Conservation (phyloP, 2,888 invertebrate species). For the Agriopis leucophaearia region DNA sequence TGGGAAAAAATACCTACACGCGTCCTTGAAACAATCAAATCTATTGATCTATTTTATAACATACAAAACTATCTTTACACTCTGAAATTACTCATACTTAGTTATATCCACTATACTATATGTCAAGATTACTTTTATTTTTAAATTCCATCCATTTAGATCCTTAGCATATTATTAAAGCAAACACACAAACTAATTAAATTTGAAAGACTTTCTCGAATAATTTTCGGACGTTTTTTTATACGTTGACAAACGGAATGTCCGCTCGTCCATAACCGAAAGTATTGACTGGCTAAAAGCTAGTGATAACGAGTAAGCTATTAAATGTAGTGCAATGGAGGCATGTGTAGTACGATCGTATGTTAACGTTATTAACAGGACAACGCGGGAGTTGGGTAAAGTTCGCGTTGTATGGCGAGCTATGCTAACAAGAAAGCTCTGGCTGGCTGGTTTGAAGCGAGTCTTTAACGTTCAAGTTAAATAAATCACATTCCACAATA, state of each 20-base stretch:
- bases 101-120: background rate
- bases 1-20: constrained; percentile 2
- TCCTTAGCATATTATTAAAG: background rate
- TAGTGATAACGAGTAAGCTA: constrained; percentile 67
- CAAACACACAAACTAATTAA: background rate
- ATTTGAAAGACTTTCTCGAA: background rate
- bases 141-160: background rate
- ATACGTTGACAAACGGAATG: constrained; percentile 32
- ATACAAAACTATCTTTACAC: constrained; percentile 5
- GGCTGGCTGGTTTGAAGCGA: background rate
- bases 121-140: background rate
- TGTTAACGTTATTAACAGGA: constrained; percentile 52
- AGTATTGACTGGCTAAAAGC: constrained; percentile 68
- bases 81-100: background rate
- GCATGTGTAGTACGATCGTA: constrained; percentile 52
- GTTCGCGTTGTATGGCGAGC: constrained; percentile 46
- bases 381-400: constrained; percentile 59
- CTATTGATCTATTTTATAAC: constrained; percentile 33
- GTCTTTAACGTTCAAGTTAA: background rate
- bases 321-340: constrained; percentile 59
- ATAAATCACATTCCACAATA: too few species aligned
- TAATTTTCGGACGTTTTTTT: constrained; percentile 8
- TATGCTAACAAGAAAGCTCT: constrained; percentile 22
- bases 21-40: constrained; percentile 30
- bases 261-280: constrained; percentile 56